Percentiles rank a stretch among this genome's conserved stretches.
Evolutionary conservation across 2,888 invertebrate species (phyloP).

Genomic region (Dioctria rufipes): DNA sequence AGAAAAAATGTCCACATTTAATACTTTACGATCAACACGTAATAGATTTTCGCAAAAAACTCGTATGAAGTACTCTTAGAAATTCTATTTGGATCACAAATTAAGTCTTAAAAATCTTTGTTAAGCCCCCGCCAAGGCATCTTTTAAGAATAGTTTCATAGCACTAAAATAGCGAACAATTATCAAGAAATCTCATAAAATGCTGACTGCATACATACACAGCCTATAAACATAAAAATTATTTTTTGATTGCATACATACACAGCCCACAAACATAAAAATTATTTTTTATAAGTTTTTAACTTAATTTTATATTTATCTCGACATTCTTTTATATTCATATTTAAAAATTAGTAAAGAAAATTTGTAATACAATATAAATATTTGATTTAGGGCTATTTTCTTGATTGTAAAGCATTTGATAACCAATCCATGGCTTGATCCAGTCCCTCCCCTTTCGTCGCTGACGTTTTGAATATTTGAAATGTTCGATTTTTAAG

Average conservation of each 20-base stretch:
- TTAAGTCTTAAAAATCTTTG: too few relatives aligned
- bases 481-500: constrained; percentile 95
- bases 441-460: constrained; percentile 97
- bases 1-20: too few relatives aligned
- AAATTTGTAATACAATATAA: constrained; percentile 59
- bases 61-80: too few relatives aligned
- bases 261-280: neutral
- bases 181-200: too few relatives aligned
- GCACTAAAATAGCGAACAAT: too few relatives aligned
- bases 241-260: neutral
- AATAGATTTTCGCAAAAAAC: too few relatives aligned
- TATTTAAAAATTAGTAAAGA: constrained; percentile 49
- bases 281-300: constrained; percentile 30
- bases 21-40: too few relatives aligned
- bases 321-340: constrained; percentile 25
- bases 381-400: constrained; percentile 74
- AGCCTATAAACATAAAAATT: neutral
- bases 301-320: constrained; percentile 48
- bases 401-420: constrained; percentile 89
- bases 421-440: constrained; percentile 99
- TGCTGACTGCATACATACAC: too few relatives aligned
- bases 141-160: too few relatives aligned
- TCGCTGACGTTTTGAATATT: constrained; percentile 99
- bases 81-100: too few relatives aligned
- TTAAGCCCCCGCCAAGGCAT: too few relatives aligned